Percentiles rank a stretch among this genome's conserved stretches.
Conservation (phyloP, 2,888 invertebrate species). For the Neocrepidodera transversa region DNA sequence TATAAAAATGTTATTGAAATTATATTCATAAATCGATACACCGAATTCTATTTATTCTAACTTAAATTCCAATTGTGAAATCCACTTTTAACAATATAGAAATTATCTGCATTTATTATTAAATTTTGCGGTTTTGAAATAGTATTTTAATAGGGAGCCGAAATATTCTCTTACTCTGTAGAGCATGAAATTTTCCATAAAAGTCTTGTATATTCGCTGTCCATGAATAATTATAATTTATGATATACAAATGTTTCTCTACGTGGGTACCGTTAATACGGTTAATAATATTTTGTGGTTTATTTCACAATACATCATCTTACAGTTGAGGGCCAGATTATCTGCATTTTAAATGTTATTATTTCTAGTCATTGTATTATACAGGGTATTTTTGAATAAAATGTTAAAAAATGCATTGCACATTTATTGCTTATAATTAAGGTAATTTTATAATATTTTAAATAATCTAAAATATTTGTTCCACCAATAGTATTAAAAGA, state of each 20-base stretch:
- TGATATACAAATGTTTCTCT: conserved; percentile 23
- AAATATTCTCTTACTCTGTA: conserved; percentile 24
- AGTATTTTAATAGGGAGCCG: conserved; percentile 21
- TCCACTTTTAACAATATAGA: conserved; percentile 7
- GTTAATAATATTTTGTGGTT: conserved; percentile 28
- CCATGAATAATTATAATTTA: conserved; percentile 30
- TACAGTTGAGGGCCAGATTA: conserved; percentile 7
- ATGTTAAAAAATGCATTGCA: no score
- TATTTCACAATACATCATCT: conserved; percentile 16
- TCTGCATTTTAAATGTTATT: background rate
- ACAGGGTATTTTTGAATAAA: no score
- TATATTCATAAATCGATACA: no score
- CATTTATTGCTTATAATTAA: no score
- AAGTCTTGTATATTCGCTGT: conserved; percentile 23
- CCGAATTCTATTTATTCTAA: background rate
- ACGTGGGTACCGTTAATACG: conserved; percentile 26
- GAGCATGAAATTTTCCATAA: conserved; percentile 27
- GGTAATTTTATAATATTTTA: no score
- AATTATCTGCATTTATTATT: conserved; percentile 19
- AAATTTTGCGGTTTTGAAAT: conserved; percentile 24
- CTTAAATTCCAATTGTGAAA: background rate
- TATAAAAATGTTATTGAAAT: no score
- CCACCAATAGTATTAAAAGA: no score
- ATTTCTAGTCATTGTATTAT: background rate
- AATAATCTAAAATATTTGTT: no score